Base-by-base conservation (phyloP, 2,113 vertebrate species). In the Gavialis gangeticus region DNA sequence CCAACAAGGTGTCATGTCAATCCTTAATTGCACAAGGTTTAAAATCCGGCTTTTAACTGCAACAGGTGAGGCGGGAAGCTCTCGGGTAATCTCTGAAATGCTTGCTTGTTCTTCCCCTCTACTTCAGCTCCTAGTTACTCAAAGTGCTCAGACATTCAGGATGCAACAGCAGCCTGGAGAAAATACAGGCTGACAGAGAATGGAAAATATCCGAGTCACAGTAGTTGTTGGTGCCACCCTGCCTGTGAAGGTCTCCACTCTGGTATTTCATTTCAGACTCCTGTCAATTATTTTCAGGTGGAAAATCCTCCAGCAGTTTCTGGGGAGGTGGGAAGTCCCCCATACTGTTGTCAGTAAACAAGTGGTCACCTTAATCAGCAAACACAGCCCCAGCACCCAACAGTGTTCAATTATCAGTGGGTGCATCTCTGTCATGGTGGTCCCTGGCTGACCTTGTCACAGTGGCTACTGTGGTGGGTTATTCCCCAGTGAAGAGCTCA, bases 361-460 rank as follows among this genome's bases (percentile, higher is more conserved):
- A 46, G 46, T 46, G n/a, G 18, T 17, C 66, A 16, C n/a, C 10
- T 25, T 81, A 37, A 25, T 4, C 10, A 2, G 4, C 6, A 6
- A 12, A 8, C 1, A 25, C 6, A 12, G 1, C 19, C 11, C 28
- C 64, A 81, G n/a, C 0, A 21, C 18, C n/a, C n/a, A 18, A 9
- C 46, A 46, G 9, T 19, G 4, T 30, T 69, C n/a, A 12, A 18
- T 34, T 11, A 18, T 19, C 5, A 10, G 34, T 69, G 27, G 18
- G 28, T 14, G 28, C 15, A 30, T 16, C 64, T n/a, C 64, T 69
- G 17, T 34, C 66, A 18, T 46, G 46, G 46, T 9, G 46, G 46
- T 46, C n/a, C 18, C 66, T 15, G 57, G 37, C 10, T 4, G 0
- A 0, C n/a, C 30, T 6, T 79, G 17, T n/a, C n/a, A 37, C 2